Percentiles rank a stretch among this genome's conserved stretches.
phyloP scores from a whole-genome alignment of 2,113 vertebrate genomes.

The Neomonachus schauinslandi region DNA sequence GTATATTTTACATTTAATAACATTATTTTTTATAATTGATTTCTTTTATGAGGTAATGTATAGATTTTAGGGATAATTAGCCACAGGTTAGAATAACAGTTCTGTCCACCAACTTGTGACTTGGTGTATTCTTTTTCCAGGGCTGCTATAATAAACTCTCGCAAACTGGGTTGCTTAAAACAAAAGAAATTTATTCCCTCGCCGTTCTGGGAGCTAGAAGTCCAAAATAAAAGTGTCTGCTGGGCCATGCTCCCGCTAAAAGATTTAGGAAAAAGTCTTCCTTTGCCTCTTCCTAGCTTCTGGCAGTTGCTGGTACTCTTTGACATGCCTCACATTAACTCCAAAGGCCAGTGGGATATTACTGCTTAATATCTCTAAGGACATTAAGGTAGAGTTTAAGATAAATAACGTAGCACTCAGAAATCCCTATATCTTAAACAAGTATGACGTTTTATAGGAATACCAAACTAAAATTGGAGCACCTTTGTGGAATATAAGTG shows the following conservation, averaged over 20 bases:
- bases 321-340: background rate
- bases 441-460: background rate
- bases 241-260: background rate
- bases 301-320: background rate
- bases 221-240: background rate
- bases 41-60: background rate
- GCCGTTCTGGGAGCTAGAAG: background rate
- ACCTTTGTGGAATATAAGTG: background rate
- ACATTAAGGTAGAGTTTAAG: background rate
- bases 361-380: background rate
- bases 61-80: background rate
- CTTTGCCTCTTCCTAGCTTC: background rate
- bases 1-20: background rate
- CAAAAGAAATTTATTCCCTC: background rate
- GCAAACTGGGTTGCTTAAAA: background rate
- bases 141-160: background rate
- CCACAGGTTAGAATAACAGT: background rate
- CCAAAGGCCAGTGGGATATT: background rate
- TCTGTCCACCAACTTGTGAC: background rate
- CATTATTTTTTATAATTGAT: background rate
- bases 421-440: background rate
- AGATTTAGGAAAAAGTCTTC: background rate
- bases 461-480: background rate
- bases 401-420: background rate
- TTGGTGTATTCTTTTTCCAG: background rate